Base-by-base conservation (phyloP, 2,113 vertebrate species). In the Propithecus coquereli region DNA sequence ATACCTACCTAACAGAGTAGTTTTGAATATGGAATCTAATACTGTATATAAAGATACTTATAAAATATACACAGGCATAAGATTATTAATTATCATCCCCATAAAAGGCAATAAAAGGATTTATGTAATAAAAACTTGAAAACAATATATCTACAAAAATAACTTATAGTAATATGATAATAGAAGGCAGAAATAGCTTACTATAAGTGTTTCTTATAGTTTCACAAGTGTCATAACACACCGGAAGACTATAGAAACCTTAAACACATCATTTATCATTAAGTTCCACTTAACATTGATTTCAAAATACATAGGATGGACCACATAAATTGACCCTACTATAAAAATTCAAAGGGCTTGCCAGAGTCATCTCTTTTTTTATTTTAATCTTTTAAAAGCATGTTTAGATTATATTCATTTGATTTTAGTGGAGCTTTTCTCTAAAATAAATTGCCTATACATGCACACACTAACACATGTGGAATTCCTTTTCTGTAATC, bases 321-420 rank as follows among this genome's bases (percentile, higher is more conserved):
- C 98, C 97, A 96, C 97, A 98, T 98, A 98, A 99, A 98, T 96
- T 98, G 97, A 91, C 96, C 97, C 94, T 96, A 96, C 94, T 96
- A 97, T 98, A 98, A 99, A 99, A 99, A 97, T 97, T 98, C 98
- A 98, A 98, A 99, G 98, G 90, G 71, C 76, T 98, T 98, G 97
- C 96, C 95, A 98, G 98, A 98, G 98, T 98, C 97, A 98, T 98
- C 98, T 98, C 74, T 98, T 91, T 95, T 95, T 8, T 88, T 71
- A 97, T 97, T 98, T 98, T 99, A 99, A 99, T 99, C 98, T 99
- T 98, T 99, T 99, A 99, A 99, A 99, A 99, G 98, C 98, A 98
- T 97, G 97, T 98, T 98, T 98, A 97, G 98, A 98, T 98, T 98
- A 98, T 97, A 97, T 94, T 98, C 63, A 98, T 98, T 98, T 98